Percentiles rank a stretch among this genome's conserved stretches.
These are phyloP conservation scores for Conops quadrifasciatus DNA, from an alignment of 2,888 invertebrate genomes.

Conservation along the genomic window DNA sequence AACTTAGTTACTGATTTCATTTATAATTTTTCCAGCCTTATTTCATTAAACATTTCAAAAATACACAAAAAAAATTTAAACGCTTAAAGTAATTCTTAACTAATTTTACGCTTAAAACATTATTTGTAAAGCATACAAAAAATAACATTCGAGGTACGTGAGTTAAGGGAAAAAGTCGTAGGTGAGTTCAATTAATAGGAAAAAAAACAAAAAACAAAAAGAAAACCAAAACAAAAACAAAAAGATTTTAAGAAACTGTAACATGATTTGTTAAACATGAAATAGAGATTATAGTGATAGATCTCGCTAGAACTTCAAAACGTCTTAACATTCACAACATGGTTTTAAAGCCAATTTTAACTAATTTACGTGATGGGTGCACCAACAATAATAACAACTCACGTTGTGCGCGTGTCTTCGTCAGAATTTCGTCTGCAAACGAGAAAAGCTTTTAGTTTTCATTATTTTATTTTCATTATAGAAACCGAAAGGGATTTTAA, in stretches of 20 bases:
- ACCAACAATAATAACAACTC: slow-evolving; percentile 56
- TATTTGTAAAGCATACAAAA: not conserved
- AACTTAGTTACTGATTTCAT: no score
- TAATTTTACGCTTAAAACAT: no score
- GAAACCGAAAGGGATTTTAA: not conserved
- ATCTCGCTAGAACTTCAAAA: no score
- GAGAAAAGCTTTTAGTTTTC: slow-evolving; percentile 20
- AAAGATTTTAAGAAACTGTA: slow-evolving; percentile 11
- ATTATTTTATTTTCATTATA: not conserved
- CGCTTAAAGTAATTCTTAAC: no score
- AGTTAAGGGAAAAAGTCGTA: not conserved
- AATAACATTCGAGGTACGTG: not conserved
- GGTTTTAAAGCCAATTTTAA: slow-evolving; percentile 2
- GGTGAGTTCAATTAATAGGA: slow-evolving; percentile 20
- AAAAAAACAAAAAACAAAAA: slow-evolving; percentile 33
- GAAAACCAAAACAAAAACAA: slow-evolving; percentile 22
- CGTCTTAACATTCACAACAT: no score
- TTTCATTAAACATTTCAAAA: no score
- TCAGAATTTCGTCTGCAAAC: slow-evolving; percentile 60
- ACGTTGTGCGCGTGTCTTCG: slow-evolving; percentile 62
- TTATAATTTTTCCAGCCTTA: no score
- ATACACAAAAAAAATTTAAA: no score
- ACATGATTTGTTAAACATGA: not conserved
- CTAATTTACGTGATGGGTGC: slow-evolving; percentile 16
- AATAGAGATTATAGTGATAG: not conserved